Conservation (phyloP, 1,140 invertebrate species). For the Drosophila takahashii region DNA sequence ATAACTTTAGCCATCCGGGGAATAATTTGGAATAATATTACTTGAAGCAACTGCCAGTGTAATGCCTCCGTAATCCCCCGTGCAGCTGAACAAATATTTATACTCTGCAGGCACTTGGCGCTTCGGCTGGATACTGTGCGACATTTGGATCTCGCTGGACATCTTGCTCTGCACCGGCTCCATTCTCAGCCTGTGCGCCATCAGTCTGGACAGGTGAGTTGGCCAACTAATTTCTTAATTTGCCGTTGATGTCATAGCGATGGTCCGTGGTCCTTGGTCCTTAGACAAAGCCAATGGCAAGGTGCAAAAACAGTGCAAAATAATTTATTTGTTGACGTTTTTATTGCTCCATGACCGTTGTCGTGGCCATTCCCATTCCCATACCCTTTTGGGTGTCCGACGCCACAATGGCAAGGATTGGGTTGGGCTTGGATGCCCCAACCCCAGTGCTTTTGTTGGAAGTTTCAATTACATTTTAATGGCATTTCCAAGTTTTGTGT, state of each 20-base stretch:
- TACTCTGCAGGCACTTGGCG: constrained; percentile 89
- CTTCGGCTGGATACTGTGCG: constrained; percentile 92
- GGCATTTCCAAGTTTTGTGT: constrained; percentile 77
- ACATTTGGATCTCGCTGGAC: constrained; percentile 96
- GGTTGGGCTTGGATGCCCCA: constrained; percentile 29
- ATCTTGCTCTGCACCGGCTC: constrained; percentile 96
- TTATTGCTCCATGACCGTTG: constrained; percentile 64
- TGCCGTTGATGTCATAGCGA: constrained; percentile 56
- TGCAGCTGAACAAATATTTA: constrained; percentile 30
- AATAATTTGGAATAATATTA: constrained; percentile 12
- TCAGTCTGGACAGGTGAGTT: constrained; percentile 90
- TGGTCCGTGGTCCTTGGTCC: constrained; percentile 2
- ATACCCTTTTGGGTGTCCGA: constrained; percentile 48
- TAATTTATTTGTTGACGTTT: constrained; percentile 71
- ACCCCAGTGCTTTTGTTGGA: constrained; percentile 63
- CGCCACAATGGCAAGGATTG: constrained; percentile 33
- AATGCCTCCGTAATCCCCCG: constrained; percentile 17
- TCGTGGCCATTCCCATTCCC: constrained; percentile 24
- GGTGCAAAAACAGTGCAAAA: constrained; percentile 70
- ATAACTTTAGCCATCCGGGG: neutral
- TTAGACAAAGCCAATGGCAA: constrained; percentile 45
- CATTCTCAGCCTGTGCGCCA: constrained; percentile 92
- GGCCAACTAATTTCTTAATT: constrained; percentile 50
- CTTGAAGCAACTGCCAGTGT: neutral
- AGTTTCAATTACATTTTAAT: constrained; percentile 84